Conservation (phyloP, 2,113 vertebrate genomes). For the Oryzias curvinotus region DNA sequence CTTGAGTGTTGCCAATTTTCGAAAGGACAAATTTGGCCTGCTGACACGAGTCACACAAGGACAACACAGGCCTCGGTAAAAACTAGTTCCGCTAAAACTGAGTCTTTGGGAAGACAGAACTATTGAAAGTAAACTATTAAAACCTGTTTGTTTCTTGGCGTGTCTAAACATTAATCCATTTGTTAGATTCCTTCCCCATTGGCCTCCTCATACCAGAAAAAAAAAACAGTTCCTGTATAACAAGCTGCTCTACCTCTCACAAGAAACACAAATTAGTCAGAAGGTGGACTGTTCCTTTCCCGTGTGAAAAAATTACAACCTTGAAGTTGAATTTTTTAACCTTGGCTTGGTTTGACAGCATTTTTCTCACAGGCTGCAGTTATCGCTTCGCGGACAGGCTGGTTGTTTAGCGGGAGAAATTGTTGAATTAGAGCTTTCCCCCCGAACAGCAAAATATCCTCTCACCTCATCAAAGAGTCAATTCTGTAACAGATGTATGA, state of each 20-base stretch:
- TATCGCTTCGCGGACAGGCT: background rate
- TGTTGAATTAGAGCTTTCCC: background rate
- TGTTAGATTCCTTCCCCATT: too few relatives aligned
- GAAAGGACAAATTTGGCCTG: too few relatives aligned
- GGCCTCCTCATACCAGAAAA: background rate
- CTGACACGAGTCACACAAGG: too few relatives aligned
- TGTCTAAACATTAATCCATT: too few relatives aligned
- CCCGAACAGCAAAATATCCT: background rate
- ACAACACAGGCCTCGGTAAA: too few relatives aligned
- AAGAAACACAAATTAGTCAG: too few relatives aligned
- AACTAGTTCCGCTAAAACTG: too few relatives aligned
- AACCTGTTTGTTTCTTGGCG: too few relatives aligned
- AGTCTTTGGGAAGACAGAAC: too few relatives aligned
- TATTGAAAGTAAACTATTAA: too few relatives aligned
- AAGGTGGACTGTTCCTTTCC: background rate
- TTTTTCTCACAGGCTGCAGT: background rate
- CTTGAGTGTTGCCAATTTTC: too few relatives aligned
- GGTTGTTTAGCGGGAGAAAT: background rate
- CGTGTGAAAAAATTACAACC: background rate
- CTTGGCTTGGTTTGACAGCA: background rate
- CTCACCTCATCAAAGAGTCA: slow-evolving; percentile 29
- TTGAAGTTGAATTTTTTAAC: background rate
- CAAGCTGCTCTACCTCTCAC: slow-evolving; percentile 1
- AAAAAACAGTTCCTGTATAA: background rate
- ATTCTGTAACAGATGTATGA: slow-evolving; percentile 22